Evolutionary conservation across 2,797 vertebrate genomes (phyloP).

Genomic region (Pseudochaenichthys georgianus): DNA sequence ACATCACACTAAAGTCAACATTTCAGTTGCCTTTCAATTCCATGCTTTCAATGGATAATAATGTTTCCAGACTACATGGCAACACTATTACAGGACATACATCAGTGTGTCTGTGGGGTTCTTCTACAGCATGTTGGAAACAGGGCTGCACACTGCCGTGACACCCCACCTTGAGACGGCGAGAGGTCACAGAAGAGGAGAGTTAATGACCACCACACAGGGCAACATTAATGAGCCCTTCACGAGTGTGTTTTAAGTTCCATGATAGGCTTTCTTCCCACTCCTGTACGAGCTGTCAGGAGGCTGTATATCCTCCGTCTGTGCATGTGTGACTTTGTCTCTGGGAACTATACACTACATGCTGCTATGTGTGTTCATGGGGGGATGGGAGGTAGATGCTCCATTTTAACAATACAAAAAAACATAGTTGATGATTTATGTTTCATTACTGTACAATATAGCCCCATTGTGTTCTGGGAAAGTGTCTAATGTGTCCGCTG

Average conservation of each 20-base stretch:
- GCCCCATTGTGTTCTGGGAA: not conserved
- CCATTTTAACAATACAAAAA: not conserved
- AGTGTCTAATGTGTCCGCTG: not conserved
- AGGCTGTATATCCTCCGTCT: constrained; percentile 40
- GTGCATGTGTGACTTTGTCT: constrained; percentile 40
- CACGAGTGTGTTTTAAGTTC: constrained; percentile 59
- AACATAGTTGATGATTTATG: not conserved
- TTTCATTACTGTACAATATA: not conserved
- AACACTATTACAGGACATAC: constrained; percentile 32
- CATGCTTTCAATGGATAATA: constrained; percentile 33
- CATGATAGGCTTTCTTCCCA: constrained; percentile 37
- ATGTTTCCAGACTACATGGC: constrained; percentile 32
- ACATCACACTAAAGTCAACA: no score
- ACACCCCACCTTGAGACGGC: constrained; percentile 35
- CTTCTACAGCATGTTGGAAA: constrained; percentile 19
- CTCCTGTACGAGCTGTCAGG: constrained; percentile 40
- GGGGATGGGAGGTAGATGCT: not conserved
- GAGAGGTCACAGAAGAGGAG: constrained; percentile 58
- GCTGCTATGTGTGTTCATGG: not conserved
- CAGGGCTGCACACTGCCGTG: constrained; percentile 14
- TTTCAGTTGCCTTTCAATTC: no score
- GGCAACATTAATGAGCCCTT: constrained; percentile 62
- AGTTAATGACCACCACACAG: constrained; percentile 52
- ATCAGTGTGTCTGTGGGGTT: constrained; percentile 36
- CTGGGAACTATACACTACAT: not conserved